Base-by-base conservation (phyloP, 1,140 invertebrate genomes). In the Macrotrachela quadricornifera region DNA sequence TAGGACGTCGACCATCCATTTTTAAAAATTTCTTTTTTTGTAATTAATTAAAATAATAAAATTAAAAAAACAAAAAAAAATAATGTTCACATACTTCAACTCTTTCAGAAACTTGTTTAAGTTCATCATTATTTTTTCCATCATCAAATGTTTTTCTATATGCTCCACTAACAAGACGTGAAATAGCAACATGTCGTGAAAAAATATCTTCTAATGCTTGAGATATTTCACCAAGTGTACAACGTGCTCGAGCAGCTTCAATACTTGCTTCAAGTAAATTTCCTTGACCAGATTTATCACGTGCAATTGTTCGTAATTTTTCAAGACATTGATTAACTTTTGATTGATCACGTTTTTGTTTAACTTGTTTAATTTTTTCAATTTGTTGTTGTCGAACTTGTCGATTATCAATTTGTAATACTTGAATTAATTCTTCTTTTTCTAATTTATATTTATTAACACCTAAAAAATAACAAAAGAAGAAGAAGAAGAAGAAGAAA, bases 141-240 rank as follows among this genome's bases (percentile, higher is more conserved):
- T 75, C 65, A 46, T 39, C 15, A 64, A 74, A 78, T 57, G 76
- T 75, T 39, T 69, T 62, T 62, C 71, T 76, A 61, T 79, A 79
- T 0, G 78, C 77, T 39, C 77, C 78, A 58, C 75, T 77, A 12
- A 79, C 76, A 61, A 79, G 58, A 51, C 74, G 61, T 55, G 73
- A 72, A 37, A 63, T 68, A 14, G 77, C 76, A 37, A 74, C 66
- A 63, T 77, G 75, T 18, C 76, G 62, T 8, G 75, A 74, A 66
- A 48, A 60, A 49, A 74, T 73, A 61, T 71, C 71, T 63, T 77
- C 77, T 76, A 79, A 77, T 18, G 77, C 77, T 54, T 70, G 61
- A 38, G 75, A 76, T 39, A 79, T 79, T 62, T 79, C 77, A 13
- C 77, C 77, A 3, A 79, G 69, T 18, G 77, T 75, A 54, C 74